Evolutionary conservation across 1,140 invertebrate genomes (phyloP).

Genomic region (Zaprionus davidi): DNA sequence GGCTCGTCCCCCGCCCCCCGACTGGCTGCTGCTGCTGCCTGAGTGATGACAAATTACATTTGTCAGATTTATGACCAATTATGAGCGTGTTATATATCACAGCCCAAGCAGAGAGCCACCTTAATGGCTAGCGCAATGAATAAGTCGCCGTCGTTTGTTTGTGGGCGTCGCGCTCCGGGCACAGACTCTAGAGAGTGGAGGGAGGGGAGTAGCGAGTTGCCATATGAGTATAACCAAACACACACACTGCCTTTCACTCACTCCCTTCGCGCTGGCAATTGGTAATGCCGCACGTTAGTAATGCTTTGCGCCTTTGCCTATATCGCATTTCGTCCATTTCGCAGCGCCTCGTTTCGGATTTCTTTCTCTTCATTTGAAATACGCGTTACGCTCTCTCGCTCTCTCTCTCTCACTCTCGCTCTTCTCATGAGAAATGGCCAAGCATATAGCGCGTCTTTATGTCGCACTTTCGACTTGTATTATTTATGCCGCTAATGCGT

Average conservation of each 20-base stretch:
- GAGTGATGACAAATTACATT: conserved; percentile 84
- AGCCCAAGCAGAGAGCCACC: conserved; percentile 61
- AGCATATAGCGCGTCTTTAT: conserved; percentile 68
- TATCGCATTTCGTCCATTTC: conserved; percentile 76
- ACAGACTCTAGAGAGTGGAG: background rate
- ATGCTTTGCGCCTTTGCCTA: conserved; percentile 58
- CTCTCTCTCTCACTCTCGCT: background rate
- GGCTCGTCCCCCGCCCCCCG: background rate
- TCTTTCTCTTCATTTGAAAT: conserved; percentile 58
- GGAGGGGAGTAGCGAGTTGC: conserved; percentile 6
- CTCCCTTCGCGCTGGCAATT: background rate
- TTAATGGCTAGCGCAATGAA: conserved; percentile 81
- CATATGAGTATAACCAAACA: background rate
- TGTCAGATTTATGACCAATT: conserved; percentile 84
- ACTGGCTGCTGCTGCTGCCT: conserved; percentile 50
- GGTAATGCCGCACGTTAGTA: conserved; percentile 39
- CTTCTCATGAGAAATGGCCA: conserved; percentile 54
- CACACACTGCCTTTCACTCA: background rate
- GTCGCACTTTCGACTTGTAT: conserved; percentile 67
- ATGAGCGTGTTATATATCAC: conserved; percentile 84
- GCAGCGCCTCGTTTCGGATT: conserved; percentile 45
- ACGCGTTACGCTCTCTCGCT: conserved; percentile 17
- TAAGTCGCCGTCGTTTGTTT: conserved; percentile 82
- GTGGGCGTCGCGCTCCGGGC: conserved; percentile 48
- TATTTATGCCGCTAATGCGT: conserved; percentile 82